These are phyloP conservation scores for Pachymerium ferrugineum DNA, from an alignment of 2,888 invertebrate genomes.

Conservation along the genomic window DNA sequence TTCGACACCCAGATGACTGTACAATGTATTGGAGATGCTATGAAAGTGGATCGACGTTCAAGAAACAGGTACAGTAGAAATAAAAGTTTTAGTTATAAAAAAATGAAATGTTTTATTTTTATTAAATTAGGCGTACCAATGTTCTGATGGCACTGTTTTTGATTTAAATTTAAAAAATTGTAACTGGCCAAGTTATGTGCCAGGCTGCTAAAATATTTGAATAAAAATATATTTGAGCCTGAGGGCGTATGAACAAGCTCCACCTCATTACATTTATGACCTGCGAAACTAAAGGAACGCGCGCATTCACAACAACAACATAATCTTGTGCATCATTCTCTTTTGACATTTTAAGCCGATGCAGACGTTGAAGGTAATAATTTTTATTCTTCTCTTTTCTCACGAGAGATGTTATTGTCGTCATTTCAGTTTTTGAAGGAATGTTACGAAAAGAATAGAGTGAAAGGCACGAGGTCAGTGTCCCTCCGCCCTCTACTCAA, in stretches of 20 bases:
- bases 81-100: no score
- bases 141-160: slow-evolving; percentile 37
- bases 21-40: slow-evolving; percentile 27
- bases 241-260: not conserved
- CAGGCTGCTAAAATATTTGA: slow-evolving; percentile 34
- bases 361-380: not conserved
- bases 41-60: not conserved
- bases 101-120: no score
- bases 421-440: no score
- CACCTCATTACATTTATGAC: no score
- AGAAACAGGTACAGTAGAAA: not conserved
- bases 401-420: no score
- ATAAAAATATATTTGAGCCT: not conserved
- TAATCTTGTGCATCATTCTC: no score
- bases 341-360: no score
- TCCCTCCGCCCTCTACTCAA: slow-evolving; percentile 1
- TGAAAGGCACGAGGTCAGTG: no score
- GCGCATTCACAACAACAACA: no score
- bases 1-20: slow-evolving; percentile 14
- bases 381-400: no score
- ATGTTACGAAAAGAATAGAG: no score
- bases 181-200: slow-evolving; percentile 35
- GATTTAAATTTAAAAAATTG: slow-evolving; percentile 34
- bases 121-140: slow-evolving; percentile 32
- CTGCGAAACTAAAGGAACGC: no score